These are phyloP conservation scores for Trogon surrucura DNA, from an alignment of 2,113 vertebrate genomes.

Conservation along the genomic window DNA sequence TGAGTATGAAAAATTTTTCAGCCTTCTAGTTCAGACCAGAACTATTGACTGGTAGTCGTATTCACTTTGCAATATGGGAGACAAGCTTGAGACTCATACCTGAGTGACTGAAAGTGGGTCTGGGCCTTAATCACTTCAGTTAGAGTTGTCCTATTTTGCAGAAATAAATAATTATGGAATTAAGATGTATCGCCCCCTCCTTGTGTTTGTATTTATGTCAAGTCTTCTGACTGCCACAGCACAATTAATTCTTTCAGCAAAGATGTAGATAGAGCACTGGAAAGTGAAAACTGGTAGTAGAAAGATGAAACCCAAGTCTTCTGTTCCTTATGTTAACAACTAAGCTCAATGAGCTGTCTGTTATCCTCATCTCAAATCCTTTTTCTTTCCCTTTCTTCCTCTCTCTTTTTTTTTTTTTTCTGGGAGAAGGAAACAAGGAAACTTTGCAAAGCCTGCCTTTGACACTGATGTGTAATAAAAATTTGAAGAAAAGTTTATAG, in stretches of 20 bases:
- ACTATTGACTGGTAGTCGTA: background rate
- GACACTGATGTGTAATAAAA: background rate
- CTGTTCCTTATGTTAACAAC: background rate
- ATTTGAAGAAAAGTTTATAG: constrained; percentile 11
- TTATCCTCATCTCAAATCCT: background rate
- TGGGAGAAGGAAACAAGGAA: background rate
- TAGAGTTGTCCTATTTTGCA: background rate
- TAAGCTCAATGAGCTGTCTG: background rate
- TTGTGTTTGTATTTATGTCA: background rate
- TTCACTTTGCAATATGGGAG: background rate
- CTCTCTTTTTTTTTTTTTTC: background rate
- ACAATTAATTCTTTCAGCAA: background rate
- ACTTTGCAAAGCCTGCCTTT: background rate
- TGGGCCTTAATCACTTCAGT: background rate
- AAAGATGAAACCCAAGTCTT: background rate
- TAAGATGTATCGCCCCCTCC: background rate
- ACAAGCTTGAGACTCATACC: background rate
- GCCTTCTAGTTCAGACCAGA: background rate
- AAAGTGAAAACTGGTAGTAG: background rate
- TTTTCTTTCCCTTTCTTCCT: background rate
- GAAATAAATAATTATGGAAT: background rate
- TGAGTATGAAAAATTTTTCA: background rate
- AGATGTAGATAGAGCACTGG: background rate
- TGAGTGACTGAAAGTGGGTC: background rate
- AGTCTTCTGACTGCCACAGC: background rate